These are phyloP conservation scores for Myocastor coypus DNA, from an alignment of 2,113 vertebrate genomes.

Conservation along the genomic window DNA sequence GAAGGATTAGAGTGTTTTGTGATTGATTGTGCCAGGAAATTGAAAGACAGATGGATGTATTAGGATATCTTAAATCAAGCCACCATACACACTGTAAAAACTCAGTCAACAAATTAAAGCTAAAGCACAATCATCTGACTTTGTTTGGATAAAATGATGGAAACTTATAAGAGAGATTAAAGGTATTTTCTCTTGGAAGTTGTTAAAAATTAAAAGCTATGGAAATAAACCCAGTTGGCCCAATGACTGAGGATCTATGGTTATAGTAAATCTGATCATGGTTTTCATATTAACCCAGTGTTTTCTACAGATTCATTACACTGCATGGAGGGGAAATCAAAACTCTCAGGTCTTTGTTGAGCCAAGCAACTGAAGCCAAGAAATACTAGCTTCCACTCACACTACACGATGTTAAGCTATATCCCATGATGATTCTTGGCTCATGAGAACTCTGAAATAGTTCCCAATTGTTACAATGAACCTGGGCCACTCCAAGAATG, in stretches of 20 bases:
- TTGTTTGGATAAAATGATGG: conserved; percentile 7
- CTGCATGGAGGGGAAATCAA: background rate
- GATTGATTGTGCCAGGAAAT: conserved; percentile 78
- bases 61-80: conserved; percentile 65
- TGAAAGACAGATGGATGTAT: conserved; percentile 75
- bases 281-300: background rate
- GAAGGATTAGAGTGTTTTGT: conserved; percentile 75
- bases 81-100: conserved; percentile 57
- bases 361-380: background rate
- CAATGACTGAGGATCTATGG: background rate
- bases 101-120: conserved; percentile 55
- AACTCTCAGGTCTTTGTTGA: background rate
- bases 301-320: background rate
- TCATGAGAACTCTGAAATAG: background rate
- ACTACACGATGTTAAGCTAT: background rate
- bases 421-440: background rate
- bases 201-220: background rate
- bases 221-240: background rate
- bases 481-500: background rate
- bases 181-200: background rate
- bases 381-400: background rate
- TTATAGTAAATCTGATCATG: background rate
- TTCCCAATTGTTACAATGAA: background rate
- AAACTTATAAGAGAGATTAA: background rate
- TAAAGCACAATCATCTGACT: conserved; percentile 62